Base-by-base conservation (phyloP, 2,888 invertebrate genomes). In the Amiota minor region DNA sequence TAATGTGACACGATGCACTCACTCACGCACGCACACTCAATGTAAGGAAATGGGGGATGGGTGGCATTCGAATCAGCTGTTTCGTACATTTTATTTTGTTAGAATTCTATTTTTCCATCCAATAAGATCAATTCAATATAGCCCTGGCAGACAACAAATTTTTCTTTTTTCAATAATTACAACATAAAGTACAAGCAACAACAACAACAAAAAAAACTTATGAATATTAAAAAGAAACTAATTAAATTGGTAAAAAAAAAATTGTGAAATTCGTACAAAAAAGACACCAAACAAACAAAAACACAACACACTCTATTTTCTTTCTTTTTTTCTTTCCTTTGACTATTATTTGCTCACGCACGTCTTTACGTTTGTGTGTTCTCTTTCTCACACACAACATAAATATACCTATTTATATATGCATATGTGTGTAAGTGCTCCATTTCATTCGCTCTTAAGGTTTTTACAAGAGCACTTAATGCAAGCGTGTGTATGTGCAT, bases 261-360 rank as follows among this genome's bases (percentile, higher is more conserved):
- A 53, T n/a, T 53, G 53, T 53, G 16, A 14, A 35, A 53, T 53
- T n/a, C 8, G 2, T 53, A 53, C 16, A n/a, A 53, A n/a, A 53
- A n/a, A 53, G 53, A 9, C 2, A 53, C 53, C 53, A n/a, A n/a
- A n/a, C 23, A 18, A 35, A 35, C 35, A 35, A 35, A 59, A 20
- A 12, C 18, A 59, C 1, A 59, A 59, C 10, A 23, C 8, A 59
- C 18, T 59, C 23, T 18, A 20, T 59, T 59, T 59, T 16, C 18
- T 59, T 10, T 18, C 49, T 53, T 75, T 73, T 76, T 78, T 84
- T 82, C 82, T 80, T 83, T 86, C 84, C 84, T 82, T 86, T 80
- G 84, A 86, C 84, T 85, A 85, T 81, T 84, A 77, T 83, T 82
- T 81, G 79, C 79, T 62, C 23, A 74, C 76, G 78, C 62, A 62